Base-by-base conservation (phyloP, 2,113 vertebrate species). In the Halichoeres trimaculatus region DNA sequence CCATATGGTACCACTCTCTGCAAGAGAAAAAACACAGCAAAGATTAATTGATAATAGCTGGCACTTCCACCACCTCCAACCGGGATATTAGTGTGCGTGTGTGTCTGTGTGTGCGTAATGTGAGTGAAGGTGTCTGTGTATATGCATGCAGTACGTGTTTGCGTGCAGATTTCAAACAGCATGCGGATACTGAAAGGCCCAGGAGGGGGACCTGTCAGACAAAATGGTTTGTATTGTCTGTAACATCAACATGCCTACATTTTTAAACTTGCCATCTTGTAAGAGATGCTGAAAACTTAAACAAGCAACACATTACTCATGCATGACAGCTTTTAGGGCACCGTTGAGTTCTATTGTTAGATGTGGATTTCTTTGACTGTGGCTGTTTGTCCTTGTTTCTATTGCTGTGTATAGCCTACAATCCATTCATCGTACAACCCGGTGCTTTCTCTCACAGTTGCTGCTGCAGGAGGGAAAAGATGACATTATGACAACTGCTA, bases 21-120 rank as follows among this genome's bases (percentile, higher is more conserved):
- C 84, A 87, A 90, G 88, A 86, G 80, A 84, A 88, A 87, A 90
- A 91, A 89, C 84, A 85, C 82, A 75, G 85, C 88, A 89, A 92
- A 95, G 93, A 94, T 93, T 90, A 94, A 94, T 93, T 92, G 92
- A 93, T 94, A 92, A 94, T 91, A 89, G 89, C 92, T 88, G 74
- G 87, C 91, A 92, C 86, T 91, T 93, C 91, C 89, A 89, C 87
- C 90, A 92, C 90, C 93, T 91, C 93, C 90, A 91, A 88, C 88
- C 84, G 90, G 87, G 90, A 85, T 83, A 76, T 80, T 58, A 69
- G 77, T 75, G 82, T 68, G 80, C 43, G 66, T 74, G 52, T 58
- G 34, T 24, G 45, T 17, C 26, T 62, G 57, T 43, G 58, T 52
- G 57, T 40, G 35, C 63, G 52, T 26, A 12, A 57, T 68, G 70